Percentiles rank a stretch among this genome's conserved stretches.
phyloP scores from a whole-genome alignment of 1,140 invertebrate genomes.

The Zeugodacus cucurbitae region DNA sequence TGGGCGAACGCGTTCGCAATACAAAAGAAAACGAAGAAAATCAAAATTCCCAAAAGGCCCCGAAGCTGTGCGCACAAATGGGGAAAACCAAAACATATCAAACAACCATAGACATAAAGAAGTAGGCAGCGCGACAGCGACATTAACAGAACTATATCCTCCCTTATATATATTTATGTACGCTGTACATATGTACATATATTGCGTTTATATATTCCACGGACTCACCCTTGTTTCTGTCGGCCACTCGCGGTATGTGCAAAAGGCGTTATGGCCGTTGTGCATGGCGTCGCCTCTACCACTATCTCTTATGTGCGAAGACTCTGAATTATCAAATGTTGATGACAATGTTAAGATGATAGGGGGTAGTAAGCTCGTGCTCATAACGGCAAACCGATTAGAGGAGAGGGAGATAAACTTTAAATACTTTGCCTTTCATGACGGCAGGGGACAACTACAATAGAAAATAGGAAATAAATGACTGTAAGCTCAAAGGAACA shows the following conservation, averaged over 20 bases:
- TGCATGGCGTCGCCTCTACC: background rate
- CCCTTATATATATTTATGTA: background rate
- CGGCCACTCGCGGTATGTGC: background rate
- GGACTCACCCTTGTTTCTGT: background rate
- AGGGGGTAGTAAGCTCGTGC: background rate
- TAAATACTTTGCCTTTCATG: too few relatives aligned
- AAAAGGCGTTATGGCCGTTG: background rate
- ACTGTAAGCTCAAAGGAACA: too few relatives aligned
- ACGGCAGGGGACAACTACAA: too few relatives aligned
- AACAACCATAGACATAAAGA: background rate
- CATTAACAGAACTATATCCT: background rate
- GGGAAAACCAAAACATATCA: background rate
- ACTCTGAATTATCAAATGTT: background rate
- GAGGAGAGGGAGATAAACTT: too few relatives aligned
- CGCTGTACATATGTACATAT: background rate
- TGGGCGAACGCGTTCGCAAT: background rate
- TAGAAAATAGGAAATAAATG: too few relatives aligned
- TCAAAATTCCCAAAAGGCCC: background rate
- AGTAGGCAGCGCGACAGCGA: background rate
- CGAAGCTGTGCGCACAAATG: background rate
- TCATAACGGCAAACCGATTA: background rate
- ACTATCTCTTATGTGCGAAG: background rate
- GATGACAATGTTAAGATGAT: background rate
- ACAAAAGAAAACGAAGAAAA: slow-evolving; percentile 36
- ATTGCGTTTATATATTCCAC: too few relatives aligned